A percentile compares a stretch with the other conserved stretches of the same genome.
Conservation (phyloP, 2,888 invertebrate species). For the Eupithecia subumbrata region DNA sequence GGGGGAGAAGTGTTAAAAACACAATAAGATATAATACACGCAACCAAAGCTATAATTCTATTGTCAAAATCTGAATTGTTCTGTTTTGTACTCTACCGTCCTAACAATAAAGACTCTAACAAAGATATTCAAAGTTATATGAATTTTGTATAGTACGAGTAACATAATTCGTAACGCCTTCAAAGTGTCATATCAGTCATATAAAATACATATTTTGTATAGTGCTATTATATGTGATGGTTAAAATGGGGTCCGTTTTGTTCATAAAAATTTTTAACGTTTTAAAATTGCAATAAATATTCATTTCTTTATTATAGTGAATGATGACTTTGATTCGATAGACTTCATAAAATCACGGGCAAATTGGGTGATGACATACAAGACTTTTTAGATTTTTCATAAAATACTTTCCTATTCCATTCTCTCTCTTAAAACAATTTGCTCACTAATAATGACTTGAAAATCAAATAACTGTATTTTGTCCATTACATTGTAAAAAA, state of each 20-base stretch:
- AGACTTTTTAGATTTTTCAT: background rate
- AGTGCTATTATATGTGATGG: slow-evolving; percentile 63
- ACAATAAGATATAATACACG: slow-evolving; percentile 77
- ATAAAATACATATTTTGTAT: slow-evolving; percentile 78
- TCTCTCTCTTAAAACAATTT: no score
- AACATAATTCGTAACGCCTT: slow-evolving; percentile 80
- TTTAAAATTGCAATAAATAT: slow-evolving; percentile 56
- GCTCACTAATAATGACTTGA: no score
- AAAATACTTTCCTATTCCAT: background rate
- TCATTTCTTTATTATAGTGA: slow-evolving; percentile 44
- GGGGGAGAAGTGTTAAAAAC: slow-evolving; percentile 81
- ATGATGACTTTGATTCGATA: slow-evolving; percentile 6
- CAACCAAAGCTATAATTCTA: slow-evolving; percentile 35
- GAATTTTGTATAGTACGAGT: slow-evolving; percentile 50
- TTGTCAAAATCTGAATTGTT: slow-evolving; percentile 24
- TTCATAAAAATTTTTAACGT: slow-evolving; percentile 52
- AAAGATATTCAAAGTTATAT: background rate
- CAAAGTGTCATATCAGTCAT: slow-evolving; percentile 83
- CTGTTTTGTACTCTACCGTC: slow-evolving; percentile 46
- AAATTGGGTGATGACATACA: background rate
- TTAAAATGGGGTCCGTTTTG: slow-evolving; percentile 65
- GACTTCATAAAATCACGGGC: background rate
- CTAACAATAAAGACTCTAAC: slow-evolving; percentile 33
- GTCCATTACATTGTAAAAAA: no score
- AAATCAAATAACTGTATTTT: no score